A percentile compares a stretch with the other conserved stretches of the same genome.
phyloP scores from a whole-genome alignment of 2,888 invertebrate genomes.

The Stomorhina lunata region DNA sequence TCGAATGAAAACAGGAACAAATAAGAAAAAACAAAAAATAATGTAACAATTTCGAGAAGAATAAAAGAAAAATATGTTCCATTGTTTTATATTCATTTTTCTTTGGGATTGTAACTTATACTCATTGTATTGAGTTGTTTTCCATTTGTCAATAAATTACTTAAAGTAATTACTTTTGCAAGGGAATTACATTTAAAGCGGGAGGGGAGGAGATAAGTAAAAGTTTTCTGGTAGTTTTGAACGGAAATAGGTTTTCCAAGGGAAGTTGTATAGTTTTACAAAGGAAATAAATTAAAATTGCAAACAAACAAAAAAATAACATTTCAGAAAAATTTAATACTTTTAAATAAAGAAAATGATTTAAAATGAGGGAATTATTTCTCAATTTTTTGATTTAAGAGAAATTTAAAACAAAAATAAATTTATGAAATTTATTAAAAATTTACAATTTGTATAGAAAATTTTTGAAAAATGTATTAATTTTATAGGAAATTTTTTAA shows the following conservation, averaged over 20 bases:
- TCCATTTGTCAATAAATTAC: constrained; percentile 20
- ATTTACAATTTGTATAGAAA: too few species aligned
- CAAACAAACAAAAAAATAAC: not conserved
- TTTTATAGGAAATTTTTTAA: too few species aligned
- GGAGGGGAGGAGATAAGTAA: not conserved
- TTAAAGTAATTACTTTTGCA: constrained; percentile 39
- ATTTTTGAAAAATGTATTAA: too few species aligned
- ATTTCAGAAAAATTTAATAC: too few species aligned
- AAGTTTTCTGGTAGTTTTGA: not conserved
- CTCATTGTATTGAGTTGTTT: not conserved
- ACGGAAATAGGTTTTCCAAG: not conserved
- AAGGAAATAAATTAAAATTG: not conserved
- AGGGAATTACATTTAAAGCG: not conserved
- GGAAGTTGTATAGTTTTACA: not conserved
- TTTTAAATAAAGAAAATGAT: too few species aligned
- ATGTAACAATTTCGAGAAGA: constrained; percentile 1
- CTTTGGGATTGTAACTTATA: not conserved
- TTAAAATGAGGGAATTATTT: too few species aligned
- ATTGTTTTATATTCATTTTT: constrained; percentile 28
- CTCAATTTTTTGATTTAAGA: too few species aligned
- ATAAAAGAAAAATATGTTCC: constrained; percentile 1
- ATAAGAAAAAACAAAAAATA: not conserved
- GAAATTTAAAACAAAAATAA: too few species aligned
- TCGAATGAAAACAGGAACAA: not conserved
- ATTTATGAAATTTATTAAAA: too few species aligned